Evolutionary conservation across 64 coral and sea anemone genomes (phyloP).

Genomic region (Montipora capricornis): DNA sequence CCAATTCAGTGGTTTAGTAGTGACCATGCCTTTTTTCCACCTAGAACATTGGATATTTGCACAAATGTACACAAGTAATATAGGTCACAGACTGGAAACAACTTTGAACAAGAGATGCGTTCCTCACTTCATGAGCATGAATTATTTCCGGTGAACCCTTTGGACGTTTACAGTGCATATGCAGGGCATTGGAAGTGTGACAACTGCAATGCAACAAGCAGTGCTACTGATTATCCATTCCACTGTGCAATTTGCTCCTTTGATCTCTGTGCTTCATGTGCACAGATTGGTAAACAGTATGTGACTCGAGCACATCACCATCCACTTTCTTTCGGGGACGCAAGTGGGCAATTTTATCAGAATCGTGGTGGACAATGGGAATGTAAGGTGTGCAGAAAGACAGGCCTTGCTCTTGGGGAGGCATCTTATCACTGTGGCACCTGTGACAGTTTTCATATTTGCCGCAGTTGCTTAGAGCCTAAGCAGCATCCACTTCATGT

Average conservation of each 20-base stretch:
- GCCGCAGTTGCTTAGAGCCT: constrained; percentile 56
- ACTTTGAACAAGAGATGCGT: not conserved
- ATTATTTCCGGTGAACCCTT: constrained; percentile 43
- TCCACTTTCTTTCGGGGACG: constrained; percentile 57
- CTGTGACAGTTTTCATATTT: constrained; percentile 80
- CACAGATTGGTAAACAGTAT: not conserved
- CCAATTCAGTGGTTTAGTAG: too few species aligned
- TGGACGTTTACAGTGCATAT: constrained; percentile 44
- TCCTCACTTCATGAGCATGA: constrained; percentile 53
- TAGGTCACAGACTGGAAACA: not conserved
- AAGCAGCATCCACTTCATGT: constrained; percentile 70
- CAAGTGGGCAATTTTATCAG: constrained; percentile 58
- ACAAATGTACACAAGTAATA: not conserved
- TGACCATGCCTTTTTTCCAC: too few species aligned
- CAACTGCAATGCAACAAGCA: constrained; percentile 63
- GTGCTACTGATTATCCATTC: constrained; percentile 32
- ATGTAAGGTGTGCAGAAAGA: constrained; percentile 68
- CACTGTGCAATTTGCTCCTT: constrained; percentile 73
- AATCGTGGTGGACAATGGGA: constrained; percentile 67
- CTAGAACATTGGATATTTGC: not conserved
- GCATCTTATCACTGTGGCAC: constrained; percentile 64
- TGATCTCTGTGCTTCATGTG: constrained; percentile 73
- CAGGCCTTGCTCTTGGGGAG: constrained; percentile 51
- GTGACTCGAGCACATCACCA: constrained; percentile 53
- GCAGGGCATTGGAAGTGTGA: constrained; percentile 87